Conservation (phyloP, 2,888 invertebrate genomes). For the Tethea ocularis region DNA sequence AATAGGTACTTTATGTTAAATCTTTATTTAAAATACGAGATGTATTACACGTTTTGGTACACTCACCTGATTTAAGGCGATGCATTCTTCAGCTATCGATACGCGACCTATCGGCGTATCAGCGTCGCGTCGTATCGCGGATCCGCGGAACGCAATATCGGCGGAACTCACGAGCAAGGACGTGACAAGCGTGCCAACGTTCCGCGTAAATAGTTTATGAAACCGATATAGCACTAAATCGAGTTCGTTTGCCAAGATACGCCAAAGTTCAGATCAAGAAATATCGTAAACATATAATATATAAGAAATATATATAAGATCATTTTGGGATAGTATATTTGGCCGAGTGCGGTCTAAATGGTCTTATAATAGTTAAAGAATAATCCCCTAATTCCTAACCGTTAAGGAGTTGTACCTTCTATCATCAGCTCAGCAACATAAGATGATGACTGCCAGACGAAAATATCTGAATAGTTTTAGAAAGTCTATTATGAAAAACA, state of each 20-base stretch:
- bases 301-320: no score
- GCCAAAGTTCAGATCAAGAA: constrained; percentile 13
- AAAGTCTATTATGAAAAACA: no score
- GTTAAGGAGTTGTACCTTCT: no score
- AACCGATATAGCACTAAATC: constrained; percentile 41
- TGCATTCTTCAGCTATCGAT: neutral
- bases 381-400: no score
- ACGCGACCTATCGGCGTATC: neutral
- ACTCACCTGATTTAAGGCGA: neutral
- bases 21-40: neutral
- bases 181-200: constrained; percentile 35
- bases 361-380: no score
- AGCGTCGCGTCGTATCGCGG: neutral
- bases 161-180: constrained; percentile 19
- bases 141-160: constrained; percentile 30
- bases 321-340: no score
- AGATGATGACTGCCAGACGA: no score
- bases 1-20: no score
- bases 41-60: neutral
- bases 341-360: no score
- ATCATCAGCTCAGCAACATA: no score
- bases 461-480: no score
- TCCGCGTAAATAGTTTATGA: constrained; percentile 41
- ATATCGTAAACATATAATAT: no score
- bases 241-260: constrained; percentile 44